phyloP scores from a whole-genome alignment of 2,888 invertebrate genomes.

The Syrphus vitripennis region DNA sequence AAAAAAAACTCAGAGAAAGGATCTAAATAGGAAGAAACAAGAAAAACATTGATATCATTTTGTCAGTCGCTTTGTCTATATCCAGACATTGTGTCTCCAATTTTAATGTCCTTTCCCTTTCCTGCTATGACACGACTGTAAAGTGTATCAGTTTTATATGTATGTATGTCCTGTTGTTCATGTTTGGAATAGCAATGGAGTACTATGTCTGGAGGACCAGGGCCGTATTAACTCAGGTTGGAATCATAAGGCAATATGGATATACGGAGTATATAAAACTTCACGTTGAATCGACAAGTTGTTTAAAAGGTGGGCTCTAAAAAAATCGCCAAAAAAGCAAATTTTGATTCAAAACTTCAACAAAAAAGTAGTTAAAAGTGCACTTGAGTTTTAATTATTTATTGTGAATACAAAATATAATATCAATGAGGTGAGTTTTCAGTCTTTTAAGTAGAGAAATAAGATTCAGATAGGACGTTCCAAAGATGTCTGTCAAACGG shows the following conservation, averaged over 20 bases:
- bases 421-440: too few relatives aligned
- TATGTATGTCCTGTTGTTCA: constrained; percentile 10
- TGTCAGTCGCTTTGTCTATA: constrained; percentile 67
- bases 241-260: neutral
- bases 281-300: too few relatives aligned
- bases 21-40: constrained; percentile 34
- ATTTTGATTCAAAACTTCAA: too few relatives aligned
- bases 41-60: constrained; percentile 67
- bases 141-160: constrained; percentile 41
- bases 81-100: constrained; percentile 68
- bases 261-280: too few relatives aligned
- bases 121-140: constrained; percentile 31
- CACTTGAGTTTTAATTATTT: too few relatives aligned
- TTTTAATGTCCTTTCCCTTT: constrained; percentile 68
- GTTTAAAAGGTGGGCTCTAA: too few relatives aligned
- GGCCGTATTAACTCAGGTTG: neutral
- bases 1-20: constrained; percentile 1
- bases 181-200: neutral
- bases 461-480: too few relatives aligned
- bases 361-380: too few relatives aligned
- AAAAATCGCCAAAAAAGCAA: too few relatives aligned
- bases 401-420: too few relatives aligned
- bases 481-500: too few relatives aligned
- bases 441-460: too few relatives aligned
- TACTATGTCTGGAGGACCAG: constrained; percentile 13